Evolutionary conservation across 2,797 vertebrate species (phyloP).

Genomic region (Microctenopoma stevenorrisi): DNA sequence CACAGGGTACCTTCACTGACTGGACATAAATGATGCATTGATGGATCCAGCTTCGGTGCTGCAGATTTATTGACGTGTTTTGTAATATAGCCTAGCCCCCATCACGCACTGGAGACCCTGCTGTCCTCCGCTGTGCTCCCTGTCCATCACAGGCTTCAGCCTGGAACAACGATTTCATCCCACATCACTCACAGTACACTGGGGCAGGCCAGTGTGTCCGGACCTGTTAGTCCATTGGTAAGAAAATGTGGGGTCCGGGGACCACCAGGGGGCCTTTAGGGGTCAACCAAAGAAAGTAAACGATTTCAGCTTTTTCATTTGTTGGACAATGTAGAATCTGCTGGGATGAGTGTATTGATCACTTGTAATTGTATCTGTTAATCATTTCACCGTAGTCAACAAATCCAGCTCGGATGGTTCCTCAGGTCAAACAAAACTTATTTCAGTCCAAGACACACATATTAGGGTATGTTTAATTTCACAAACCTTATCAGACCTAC

Average conservation of each 20-base stretch:
- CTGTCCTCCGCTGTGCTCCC: conserved; percentile 36
- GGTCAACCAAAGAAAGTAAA: not conserved
- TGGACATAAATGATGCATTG: conserved; percentile 74
- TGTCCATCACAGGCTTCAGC: conserved; percentile 64
- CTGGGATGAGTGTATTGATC: not conserved
- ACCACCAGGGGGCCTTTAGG: conserved; percentile 9
- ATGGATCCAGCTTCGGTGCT: conserved; percentile 36
- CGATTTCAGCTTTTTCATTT: not conserved
- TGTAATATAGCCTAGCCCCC: conserved; percentile 52
- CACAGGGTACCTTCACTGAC: conserved; percentile 51
- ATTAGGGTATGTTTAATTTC: not conserved
- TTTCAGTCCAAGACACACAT: not conserved
- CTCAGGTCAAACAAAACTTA: not conserved
- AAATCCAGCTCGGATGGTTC: not conserved
- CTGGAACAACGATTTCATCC: conserved; percentile 68
- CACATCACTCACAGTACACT: conserved; percentile 67
- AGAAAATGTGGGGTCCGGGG: conserved; percentile 19
- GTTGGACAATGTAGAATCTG: not conserved
- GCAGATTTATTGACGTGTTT: conserved; percentile 75
- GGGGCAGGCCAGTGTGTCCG: conserved; percentile 5
- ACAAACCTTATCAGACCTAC: not conserved
- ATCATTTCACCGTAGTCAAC: not conserved
- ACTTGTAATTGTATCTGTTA: not conserved
- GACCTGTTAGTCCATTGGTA: conserved; percentile 21
- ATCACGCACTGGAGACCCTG: conserved; percentile 56